A percentile compares a stretch with the other conserved stretches of the same genome.
Conservation (phyloP, 2,797 vertebrate species). For the Kryptopterus vitreolus region DNA sequence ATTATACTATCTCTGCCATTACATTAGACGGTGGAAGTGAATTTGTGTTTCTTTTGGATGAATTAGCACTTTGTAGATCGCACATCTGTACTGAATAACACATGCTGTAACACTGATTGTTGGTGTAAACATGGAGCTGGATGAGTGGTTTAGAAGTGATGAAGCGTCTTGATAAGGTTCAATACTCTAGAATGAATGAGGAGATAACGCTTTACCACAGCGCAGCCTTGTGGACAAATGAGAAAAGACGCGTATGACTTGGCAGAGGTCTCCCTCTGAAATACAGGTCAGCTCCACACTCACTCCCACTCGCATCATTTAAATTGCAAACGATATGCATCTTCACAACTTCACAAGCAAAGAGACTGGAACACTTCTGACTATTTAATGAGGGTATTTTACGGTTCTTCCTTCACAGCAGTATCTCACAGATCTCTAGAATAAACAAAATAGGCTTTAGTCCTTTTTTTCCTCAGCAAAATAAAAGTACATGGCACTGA, state of each 20-base stretch:
- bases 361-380: slow-evolving; percentile 24
- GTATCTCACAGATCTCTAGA: slow-evolving; percentile 13
- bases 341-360: slow-evolving; percentile 32
- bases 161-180: slow-evolving; percentile 25
- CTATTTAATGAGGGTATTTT: slow-evolving; percentile 35
- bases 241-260: neutral
- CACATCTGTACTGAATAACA: slow-evolving; percentile 10
- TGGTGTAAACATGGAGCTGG: slow-evolving; percentile 36
- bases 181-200: neutral
- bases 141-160: slow-evolving; percentile 34
- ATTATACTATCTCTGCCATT: neutral
- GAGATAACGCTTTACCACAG: slow-evolving; percentile 17
- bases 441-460: neutral
- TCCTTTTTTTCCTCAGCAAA: slow-evolving; percentile 4
- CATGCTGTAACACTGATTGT: slow-evolving; percentile 15
- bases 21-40: neutral
- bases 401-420: neutral
- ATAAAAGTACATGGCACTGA: neutral
- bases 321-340: slow-evolving; percentile 39
- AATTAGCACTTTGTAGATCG: slow-evolving; percentile 13
- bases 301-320: slow-evolving; percentile 29
- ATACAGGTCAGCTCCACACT: slow-evolving; percentile 31
- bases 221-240: slow-evolving; percentile 36
- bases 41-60: slow-evolving; percentile 6
- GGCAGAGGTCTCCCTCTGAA: slow-evolving; percentile 13